These are phyloP conservation scores for Actinostola sp. DNA, from an alignment of 92 coral and sea anemone genomes.

Conservation along the genomic window DNA sequence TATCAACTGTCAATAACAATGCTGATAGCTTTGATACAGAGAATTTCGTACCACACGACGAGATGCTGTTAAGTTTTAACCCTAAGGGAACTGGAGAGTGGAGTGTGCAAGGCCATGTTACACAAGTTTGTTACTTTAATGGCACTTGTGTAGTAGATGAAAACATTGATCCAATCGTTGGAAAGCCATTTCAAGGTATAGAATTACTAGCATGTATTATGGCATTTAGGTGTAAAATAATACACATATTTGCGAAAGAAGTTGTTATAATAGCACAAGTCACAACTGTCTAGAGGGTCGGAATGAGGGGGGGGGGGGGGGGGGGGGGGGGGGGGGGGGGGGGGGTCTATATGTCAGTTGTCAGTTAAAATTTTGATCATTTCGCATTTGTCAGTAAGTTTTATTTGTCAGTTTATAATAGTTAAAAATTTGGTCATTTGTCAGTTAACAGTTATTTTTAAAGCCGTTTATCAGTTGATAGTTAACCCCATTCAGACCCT, in stretches of 20 bases:
- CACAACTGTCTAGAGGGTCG: no score
- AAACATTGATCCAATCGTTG: constrained; percentile 5
- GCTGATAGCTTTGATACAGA: constrained; percentile 43
- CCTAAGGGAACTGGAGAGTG: constrained; percentile 59
- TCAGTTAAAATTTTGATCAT: no score
- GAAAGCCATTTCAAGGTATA: background rate
- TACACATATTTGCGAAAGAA: background rate
- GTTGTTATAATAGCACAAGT: no score
- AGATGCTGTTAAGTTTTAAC: constrained; percentile 23
- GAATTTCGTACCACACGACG: constrained; percentile 6
- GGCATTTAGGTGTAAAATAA: background rate
- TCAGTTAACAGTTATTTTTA: no score
- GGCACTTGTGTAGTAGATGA: constrained; percentile 28
- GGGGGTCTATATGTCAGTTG: no score
- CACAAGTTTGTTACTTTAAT: constrained; percentile 35
- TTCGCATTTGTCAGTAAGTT: no score
- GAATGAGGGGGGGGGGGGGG: no score
- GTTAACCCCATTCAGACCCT: no score
- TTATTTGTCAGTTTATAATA: no score
- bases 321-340: no score
- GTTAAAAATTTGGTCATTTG: no score
- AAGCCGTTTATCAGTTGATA: no score
- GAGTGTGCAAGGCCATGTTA: constrained; percentile 35
- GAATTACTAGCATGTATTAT: background rate
- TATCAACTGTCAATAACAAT: constrained; percentile 54